phyloP scores from a whole-genome alignment of 2,797 vertebrate species.

The Lithobates sylvaticus region DNA sequence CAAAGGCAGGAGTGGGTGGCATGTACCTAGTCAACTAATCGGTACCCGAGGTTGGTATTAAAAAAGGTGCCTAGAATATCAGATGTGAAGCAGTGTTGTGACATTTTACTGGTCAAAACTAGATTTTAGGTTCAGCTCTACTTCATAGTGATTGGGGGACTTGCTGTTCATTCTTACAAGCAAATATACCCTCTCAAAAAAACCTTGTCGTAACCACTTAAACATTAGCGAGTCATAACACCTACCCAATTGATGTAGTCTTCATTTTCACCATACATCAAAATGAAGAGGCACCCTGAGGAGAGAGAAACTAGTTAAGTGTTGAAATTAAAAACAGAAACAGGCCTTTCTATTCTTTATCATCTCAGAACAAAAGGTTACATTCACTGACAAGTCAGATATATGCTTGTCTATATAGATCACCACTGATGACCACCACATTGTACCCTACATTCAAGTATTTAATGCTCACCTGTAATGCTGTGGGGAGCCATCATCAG shows the following conservation, averaged over 20 bases:
- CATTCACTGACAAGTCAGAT: constrained; percentile 60
- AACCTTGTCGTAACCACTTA: too few species aligned
- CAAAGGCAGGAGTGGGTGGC: too few species aligned
- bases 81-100: too few species aligned
- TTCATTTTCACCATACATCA: not conserved
- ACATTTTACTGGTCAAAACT: too few species aligned
- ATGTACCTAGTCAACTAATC: too few species aligned
- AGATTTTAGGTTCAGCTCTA: too few species aligned
- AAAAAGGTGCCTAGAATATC: too few species aligned
- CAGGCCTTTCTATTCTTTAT: fast-evolving
- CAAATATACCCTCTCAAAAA: not conserved
- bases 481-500: not conserved
- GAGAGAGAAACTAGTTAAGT: not conserved
- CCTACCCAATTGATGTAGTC: not conserved
- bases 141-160: too few species aligned
- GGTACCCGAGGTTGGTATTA: too few species aligned
- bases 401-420: constrained; percentile 66
- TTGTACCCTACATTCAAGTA: too few species aligned
- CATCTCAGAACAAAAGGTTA: constrained; percentile 63
- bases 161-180: too few species aligned
- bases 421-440: constrained; percentile 64
- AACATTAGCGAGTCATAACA: not conserved
- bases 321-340: too few species aligned
- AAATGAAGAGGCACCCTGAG: not conserved
- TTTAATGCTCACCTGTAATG: fast-evolving